Evolutionary conservation across 2,113 vertebrate species (phyloP), one percentile per base, ranked within the genome.

Genomic region (Campylomormyrus numenius): DNA sequence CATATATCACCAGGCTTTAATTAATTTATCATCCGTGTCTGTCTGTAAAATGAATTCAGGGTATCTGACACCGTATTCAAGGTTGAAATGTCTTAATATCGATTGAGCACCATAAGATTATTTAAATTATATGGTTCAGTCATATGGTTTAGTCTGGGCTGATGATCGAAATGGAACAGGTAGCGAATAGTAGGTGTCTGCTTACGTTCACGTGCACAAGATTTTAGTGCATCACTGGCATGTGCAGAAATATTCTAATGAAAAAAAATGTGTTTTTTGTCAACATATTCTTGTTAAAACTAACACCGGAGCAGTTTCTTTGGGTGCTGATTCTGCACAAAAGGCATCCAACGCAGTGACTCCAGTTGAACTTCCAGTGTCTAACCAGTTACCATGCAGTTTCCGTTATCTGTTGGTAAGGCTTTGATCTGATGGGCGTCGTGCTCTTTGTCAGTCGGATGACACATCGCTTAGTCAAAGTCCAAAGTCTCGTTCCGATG

Each of bases 1-100:
- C 87, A 90, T 49, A 3, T 92, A 91, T 91, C 89, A 84, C 53
- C 52, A 89, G 90, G 84, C 58, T 90, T 91, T 91, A 93, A 92
- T 92, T 87, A 87, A 88, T 90, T 91, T 87, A 42, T 88, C 56
- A 86, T 90, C 90, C 88, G 2, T n/a, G 85, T 6, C 80, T 88
- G 42, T 89, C 91, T 90, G 49, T 46, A 85, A 48, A 49, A 42
- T 87, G 27, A 49, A 85, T 87, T 86, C 84, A 39, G 88, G 49
- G n/a, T 92, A 42, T 91, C 50, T 87, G 90, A 56, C 87, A 52
- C 39, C 35, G 15, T 53, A 56, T 31, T 88, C 56, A 53, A 91
- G 42, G 45, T 45, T 83, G 77, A 39, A 45, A 39, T 45, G 89
- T 90, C 92, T 90, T 91, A 90, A 88, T 90, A 70, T 90, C 48